These are phyloP conservation scores for Montipora capitata DNA, from an alignment of 92 coral and sea anemone genomes.

Conservation along the genomic window DNA sequence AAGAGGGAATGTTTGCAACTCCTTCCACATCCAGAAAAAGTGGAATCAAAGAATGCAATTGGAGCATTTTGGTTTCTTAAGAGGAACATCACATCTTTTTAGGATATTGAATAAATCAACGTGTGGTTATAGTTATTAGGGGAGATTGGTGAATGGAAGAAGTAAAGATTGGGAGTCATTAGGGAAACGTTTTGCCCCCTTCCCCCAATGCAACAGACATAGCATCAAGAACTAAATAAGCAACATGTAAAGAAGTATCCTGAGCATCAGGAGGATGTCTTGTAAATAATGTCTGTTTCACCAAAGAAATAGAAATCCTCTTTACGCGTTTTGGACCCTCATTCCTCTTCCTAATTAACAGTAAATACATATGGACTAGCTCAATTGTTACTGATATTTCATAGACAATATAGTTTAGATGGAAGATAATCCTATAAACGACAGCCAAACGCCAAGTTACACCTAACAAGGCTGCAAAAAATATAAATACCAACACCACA, in stretches of 20 bases:
- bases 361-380: slow-evolving; percentile 1
- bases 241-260: slow-evolving; percentile 23
- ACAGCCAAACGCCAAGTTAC: slow-evolving; percentile 1
- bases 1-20: slow-evolving; percentile 65
- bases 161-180: slow-evolving; percentile 2
- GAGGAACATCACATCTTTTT: slow-evolving; percentile 11
- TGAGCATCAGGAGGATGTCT: slow-evolving; percentile 23
- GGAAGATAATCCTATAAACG: neutral
- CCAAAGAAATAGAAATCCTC: slow-evolving; percentile 4
- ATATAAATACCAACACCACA: neutral
- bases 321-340: neutral
- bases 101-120: neutral
- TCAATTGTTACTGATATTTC: neutral
- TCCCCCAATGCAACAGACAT: slow-evolving; percentile 10
- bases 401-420: neutral
- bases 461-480: slow-evolving; percentile 2
- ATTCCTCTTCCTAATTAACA: neutral
- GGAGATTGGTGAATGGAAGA: slow-evolving; percentile 17
- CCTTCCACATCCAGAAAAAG: slow-evolving; percentile 66
- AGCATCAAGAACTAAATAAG: slow-evolving; percentile 18
- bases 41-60: slow-evolving; percentile 77
- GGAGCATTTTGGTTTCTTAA: slow-evolving; percentile 71
- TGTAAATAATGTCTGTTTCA: slow-evolving; percentile 19
- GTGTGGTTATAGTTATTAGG: slow-evolving; percentile 12
- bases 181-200: slow-evolving; percentile 3